Evolutionary conservation across 2,113 vertebrate species (phyloP).

Genomic region (Trogon surrucura): DNA sequence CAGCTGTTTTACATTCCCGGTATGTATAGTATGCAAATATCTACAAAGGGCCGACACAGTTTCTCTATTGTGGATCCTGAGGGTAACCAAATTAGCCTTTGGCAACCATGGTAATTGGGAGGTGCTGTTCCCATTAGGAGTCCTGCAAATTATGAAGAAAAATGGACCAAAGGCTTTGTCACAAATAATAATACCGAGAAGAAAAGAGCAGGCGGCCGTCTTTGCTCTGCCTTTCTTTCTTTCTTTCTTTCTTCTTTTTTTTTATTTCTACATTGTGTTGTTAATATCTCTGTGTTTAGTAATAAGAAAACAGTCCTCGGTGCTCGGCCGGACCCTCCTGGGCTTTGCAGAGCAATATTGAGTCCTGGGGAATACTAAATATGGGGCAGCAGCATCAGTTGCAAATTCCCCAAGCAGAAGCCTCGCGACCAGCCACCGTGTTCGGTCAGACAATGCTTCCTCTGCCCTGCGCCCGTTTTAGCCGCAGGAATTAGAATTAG

Average conservation of each 20-base stretch:
- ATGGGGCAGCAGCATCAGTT: not conserved
- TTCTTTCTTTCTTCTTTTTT: not conserved
- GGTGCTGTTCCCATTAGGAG: conserved; percentile 87
- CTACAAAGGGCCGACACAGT: conserved; percentile 82
- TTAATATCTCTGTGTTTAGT: conserved; percentile 77
- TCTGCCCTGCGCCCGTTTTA: not conserved
- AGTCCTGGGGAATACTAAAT: conserved; percentile 34
- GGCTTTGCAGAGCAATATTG: not conserved
- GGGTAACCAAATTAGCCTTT: conserved; percentile 87
- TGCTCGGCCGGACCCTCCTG: conserved; percentile 21
- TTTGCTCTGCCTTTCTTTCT: conserved; percentile 50
- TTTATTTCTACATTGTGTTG: conserved; percentile 77
- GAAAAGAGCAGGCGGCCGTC: conserved; percentile 80
- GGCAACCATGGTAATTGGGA: conserved; percentile 87
- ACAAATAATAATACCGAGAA: conserved; percentile 83
- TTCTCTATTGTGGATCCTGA: conserved; percentile 83
- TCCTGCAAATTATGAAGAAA: conserved; percentile 87
- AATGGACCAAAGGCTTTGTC: conserved; percentile 84
- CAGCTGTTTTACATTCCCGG: conserved; percentile 85
- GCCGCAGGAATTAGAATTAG: fast-evolving
- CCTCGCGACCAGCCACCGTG: not conserved
- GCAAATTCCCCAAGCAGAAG: not conserved
- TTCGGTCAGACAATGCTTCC: not conserved
- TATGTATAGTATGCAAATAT: conserved; percentile 88
- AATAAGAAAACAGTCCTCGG: conserved; percentile 75